Evolutionary conservation across 2,797 vertebrate genomes (phyloP), one percentile per base, ranked within the genome.

Genomic region (Cyclopterus lumpus): DNA sequence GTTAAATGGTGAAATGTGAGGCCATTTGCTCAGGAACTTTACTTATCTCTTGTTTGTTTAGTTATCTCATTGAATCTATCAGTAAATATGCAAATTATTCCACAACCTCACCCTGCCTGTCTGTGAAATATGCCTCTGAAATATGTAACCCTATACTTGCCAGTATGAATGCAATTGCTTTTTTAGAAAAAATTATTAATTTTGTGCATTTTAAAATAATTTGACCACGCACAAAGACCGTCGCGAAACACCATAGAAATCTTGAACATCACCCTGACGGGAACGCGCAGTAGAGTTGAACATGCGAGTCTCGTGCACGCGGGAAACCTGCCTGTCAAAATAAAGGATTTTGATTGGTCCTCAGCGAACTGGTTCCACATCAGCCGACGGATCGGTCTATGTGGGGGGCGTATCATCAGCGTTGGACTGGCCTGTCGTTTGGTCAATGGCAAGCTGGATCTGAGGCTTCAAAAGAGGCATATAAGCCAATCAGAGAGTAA

Each of bases 361-460:
- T 44, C 1, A 16, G 44, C 14, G 0, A 10, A 1, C 92, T 93
- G 91, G 88, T 57, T 81, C 90, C 95, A 96, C 93, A 96, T 97
- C 96, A 91, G 95, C 95, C 90, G 94, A 97, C 93, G 26, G 40
- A 80, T 89, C 54, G 18, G 48, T 90, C 81, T 71, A 83, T 80
- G 57, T 1, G 1, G 22, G 40, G 3, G 75, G 69, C 16, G 61
- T 2, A n/a, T 10, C 70, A 0, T 5, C n/a, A 2, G 1, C 5
- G 4, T 3, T 44, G 42, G 79, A 93, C 74, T 38, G 88, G 74
- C 89, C 67, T 60, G 22, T 14, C 9, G 4, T 8, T 61, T 2
- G 14, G 32, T 8, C 73, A 79, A 80, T 85, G 15, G 60, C 44
- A 67, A 38, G 18, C 4, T 14, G 1, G 1, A 26, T 55, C 9